phyloP scores from a whole-genome alignment of 1,140 invertebrate species.

The Drosophila teissieri region DNA sequence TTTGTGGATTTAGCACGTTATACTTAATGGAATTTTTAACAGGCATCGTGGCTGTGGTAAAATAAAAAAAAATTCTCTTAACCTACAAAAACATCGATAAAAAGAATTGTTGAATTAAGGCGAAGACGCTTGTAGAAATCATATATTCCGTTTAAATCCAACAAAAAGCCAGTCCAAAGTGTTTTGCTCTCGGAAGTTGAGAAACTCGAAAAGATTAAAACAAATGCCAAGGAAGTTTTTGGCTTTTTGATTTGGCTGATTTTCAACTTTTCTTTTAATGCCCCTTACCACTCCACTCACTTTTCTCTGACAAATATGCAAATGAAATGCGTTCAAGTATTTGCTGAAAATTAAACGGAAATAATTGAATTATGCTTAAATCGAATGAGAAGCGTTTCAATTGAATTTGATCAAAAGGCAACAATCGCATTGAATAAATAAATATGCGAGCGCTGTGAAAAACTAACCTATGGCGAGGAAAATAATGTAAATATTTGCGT shows the following conservation, averaged over 20 bases:
- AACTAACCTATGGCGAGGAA: conserved; percentile 15
- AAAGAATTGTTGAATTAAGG: conserved; percentile 4
- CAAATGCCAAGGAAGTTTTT: conserved; percentile 36
- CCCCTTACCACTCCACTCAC: neutral
- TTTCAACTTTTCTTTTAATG: conserved; percentile 44
- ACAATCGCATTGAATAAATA: conserved; percentile 40
- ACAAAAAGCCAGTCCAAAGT: neutral
- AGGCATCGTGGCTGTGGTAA: too few species aligned
- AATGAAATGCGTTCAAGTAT: conserved; percentile 43
- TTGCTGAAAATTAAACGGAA: conserved; percentile 45
- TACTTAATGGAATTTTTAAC: conserved; percentile 15
- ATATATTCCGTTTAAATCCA: conserved; percentile 8
- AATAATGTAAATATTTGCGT: conserved; percentile 39
- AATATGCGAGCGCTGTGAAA: conserved; percentile 3
- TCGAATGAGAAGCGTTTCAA: conserved; percentile 28
- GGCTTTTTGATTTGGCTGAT: conserved; percentile 45
- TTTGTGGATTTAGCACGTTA: conserved; percentile 17
- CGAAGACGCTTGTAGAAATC: neutral
- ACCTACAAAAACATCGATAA: neutral
- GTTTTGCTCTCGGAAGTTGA: conserved; percentile 3
- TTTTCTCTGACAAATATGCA: conserved; percentile 31
- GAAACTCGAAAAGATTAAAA: conserved; percentile 37
- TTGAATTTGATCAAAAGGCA: conserved; percentile 24
- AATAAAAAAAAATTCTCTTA: neutral
- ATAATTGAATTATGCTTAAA: conserved; percentile 52